Evolutionary conservation across 2,797 vertebrate species (phyloP).

Genomic region (Lagothrix lagotricha): DNA sequence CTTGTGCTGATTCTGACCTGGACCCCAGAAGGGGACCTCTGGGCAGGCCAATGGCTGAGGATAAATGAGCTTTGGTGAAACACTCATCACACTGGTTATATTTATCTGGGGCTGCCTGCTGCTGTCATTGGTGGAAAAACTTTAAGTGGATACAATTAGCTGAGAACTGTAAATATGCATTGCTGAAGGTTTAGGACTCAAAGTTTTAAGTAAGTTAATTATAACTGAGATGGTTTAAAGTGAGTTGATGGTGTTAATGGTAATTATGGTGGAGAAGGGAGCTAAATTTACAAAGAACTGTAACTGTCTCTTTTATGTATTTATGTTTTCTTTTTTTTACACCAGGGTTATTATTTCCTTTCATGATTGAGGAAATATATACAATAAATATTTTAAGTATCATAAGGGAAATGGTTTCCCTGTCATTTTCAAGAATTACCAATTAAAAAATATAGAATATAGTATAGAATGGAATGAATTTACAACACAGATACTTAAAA

Average conservation of each 20-base stretch:
- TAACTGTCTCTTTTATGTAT: background rate
- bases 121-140: background rate
- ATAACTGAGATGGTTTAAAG: background rate
- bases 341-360: background rate
- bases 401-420: background rate
- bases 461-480: background rate
- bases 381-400: background rate
- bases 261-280: background rate
- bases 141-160: background rate
- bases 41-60: background rate
- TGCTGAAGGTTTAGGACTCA: background rate
- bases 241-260: background rate
- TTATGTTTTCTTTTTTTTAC: background rate
- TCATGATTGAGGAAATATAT: background rate
- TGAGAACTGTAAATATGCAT: background rate
- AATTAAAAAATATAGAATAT: background rate
- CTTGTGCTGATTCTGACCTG: background rate
- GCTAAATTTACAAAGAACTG: background rate
- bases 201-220: background rate
- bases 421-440: background rate
- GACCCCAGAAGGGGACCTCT: fast-evolving
- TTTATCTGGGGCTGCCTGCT: background rate
- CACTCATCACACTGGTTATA: background rate
- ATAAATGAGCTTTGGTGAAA: background rate
- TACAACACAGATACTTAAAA: background rate